Base-by-base conservation (phyloP, 1,140 invertebrate species). In the Gryllus bimaculatus region DNA sequence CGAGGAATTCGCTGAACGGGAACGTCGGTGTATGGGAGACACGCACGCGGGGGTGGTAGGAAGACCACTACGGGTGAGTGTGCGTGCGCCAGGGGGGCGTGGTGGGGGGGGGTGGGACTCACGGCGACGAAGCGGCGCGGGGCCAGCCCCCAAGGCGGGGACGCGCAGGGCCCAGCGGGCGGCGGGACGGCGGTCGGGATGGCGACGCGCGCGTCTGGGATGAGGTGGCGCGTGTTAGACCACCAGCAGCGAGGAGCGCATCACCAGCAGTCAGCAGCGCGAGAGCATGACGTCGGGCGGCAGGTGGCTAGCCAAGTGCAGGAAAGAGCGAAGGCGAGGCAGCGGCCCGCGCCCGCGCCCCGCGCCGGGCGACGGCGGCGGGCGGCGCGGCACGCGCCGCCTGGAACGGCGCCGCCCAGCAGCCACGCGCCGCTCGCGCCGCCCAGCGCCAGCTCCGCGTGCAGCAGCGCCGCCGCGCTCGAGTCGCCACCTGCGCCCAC, bases 281-380 rank as follows among this genome's bases (percentile, higher is more conserved):
- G n/a, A n/a, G n/a, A n/a, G n/a, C n/a, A n/a, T n/a, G n/a, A n/a
- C n/a, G n/a, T n/a, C n/a, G n/a, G 0, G 89, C 87, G 75, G 90
- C 89, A 0, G 90, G 92, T 85, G 82, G 92, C 90, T 12, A 91
- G 87, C 84, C 92, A 93, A n/a, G 84, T 92, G 91, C 15, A 93
- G 84, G 7, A 91, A 84, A 93, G 82, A 3, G 91, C 90, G 21
- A 92, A 88, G 15, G 89, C 86, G 81, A 91, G 10, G 54, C 54
- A 66, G 18, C 54, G 54, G 2, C 54, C 54, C 0, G 10, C 18
- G 10, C 7, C 54, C 47, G 18, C 78, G 78, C 49, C 78, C 13
- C 54, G 18, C 54, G 2, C 54, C 54, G 54, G 54, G 54, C 54
- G 54, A 7, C 54, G 18, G 54, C 54, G 10, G 54, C 18, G 54